A percentile compares a stretch with the other conserved stretches of the same genome.
phyloP scores from a whole-genome alignment of 2,888 invertebrate species.

The Cantharis lateralis region DNA sequence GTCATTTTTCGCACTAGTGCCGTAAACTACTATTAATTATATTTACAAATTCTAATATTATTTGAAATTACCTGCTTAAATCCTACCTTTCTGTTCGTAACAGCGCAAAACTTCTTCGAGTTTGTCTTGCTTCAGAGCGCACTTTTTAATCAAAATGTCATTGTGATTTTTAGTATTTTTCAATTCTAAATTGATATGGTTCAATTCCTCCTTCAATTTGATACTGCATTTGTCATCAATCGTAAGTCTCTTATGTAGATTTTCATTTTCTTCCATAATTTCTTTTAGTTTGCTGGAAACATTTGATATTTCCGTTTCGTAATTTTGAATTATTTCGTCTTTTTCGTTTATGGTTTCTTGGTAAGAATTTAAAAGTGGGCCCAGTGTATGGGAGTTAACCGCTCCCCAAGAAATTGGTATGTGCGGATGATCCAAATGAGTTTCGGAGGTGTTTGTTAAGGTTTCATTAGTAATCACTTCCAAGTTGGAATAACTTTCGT shows the following conservation, averaged over 20 bases:
- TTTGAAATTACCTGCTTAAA: not conserved
- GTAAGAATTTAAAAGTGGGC: slow-evolving; percentile 77
- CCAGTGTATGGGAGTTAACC: slow-evolving; percentile 67
- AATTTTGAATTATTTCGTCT: slow-evolving; percentile 70
- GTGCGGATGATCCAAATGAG: slow-evolving; percentile 52
- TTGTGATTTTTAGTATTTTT: slow-evolving; percentile 50
- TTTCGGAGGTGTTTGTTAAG: slow-evolving; percentile 42
- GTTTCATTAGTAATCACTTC: slow-evolving; percentile 27
- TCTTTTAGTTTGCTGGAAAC: slow-evolving; percentile 75
- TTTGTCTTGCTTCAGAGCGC: slow-evolving; percentile 72
- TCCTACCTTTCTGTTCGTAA: slow-evolving; percentile 73
- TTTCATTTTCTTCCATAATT: slow-evolving; percentile 72
- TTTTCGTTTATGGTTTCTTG: slow-evolving; percentile 79
- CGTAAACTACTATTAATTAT: not conserved
- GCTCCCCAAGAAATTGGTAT: slow-evolving; percentile 60
- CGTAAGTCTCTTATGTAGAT: slow-evolving; percentile 61
- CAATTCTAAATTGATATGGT: slow-evolving; percentile 54
- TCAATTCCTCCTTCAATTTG: slow-evolving; percentile 55
- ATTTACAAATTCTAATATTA: not conserved
- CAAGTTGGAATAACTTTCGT: slow-evolving; percentile 19
- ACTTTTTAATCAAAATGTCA: slow-evolving; percentile 63
- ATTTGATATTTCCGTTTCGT: slow-evolving; percentile 70
- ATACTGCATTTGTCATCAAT: slow-evolving; percentile 54
- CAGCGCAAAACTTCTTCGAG: slow-evolving; percentile 73
- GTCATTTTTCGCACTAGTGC: too few species aligned